phyloP scores from a whole-genome alignment of 2,888 invertebrate genomes.

The Eubasilissa splendida region DNA sequence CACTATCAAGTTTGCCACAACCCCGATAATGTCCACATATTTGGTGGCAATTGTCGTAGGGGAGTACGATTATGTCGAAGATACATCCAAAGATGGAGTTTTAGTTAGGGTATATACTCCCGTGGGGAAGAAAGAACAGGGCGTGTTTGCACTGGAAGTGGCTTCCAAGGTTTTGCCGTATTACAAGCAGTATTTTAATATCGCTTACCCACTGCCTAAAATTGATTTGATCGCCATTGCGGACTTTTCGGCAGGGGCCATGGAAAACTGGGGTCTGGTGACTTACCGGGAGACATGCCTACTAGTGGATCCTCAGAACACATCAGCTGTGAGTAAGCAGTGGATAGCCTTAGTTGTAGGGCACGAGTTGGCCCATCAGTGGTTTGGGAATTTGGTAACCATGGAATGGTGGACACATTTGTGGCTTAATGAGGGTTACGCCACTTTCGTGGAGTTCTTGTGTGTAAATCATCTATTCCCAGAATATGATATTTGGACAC shows the following conservation, averaged over 20 bases:
- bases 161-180: constrained; percentile 94
- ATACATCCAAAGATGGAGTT: constrained; percentile 85
- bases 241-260: constrained; percentile 95
- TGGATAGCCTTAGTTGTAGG: constrained; percentile 91
- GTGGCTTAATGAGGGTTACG: constrained; percentile 97
- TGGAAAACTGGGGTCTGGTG: constrained; percentile 98
- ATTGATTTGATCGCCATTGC: constrained; percentile 97
- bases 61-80: constrained; percentile 95
- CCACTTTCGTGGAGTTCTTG: constrained; percentile 95
- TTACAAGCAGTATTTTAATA: constrained; percentile 95
- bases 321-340: constrained; percentile 87
- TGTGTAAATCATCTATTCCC: constrained; percentile 95
- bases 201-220: constrained; percentile 96
- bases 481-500: constrained; percentile 97
- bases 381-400: constrained; percentile 98
- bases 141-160: constrained; percentile 91
- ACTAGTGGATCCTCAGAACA: constrained; percentile 91
- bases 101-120: constrained; percentile 89
- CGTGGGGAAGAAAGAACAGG: constrained; percentile 92
- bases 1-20: constrained; percentile 82
- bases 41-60: constrained; percentile 95
- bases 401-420: constrained; percentile 99
- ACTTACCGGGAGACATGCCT: constrained; percentile 95
- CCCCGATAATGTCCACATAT: constrained; percentile 97
- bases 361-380: constrained; percentile 97